Percentiles rank a stretch among this genome's conserved stretches.
Conservation (phyloP, 2,113 vertebrate species). For the Peucedramus taeniatus region DNA sequence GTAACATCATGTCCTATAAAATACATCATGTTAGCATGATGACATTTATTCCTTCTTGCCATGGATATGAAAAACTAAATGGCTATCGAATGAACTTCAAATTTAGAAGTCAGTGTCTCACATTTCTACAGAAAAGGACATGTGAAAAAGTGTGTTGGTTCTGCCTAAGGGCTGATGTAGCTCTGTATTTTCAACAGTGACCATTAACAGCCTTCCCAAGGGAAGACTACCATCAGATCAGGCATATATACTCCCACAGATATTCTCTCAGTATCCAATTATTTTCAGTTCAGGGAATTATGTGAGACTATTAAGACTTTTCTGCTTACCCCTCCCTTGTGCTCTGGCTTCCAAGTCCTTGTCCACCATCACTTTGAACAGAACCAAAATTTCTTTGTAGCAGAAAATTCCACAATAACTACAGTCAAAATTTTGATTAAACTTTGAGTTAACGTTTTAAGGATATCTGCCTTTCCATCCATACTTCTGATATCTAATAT, state of each 20-base stretch:
- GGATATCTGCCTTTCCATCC: neutral
- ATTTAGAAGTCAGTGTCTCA: neutral
- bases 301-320: neutral
- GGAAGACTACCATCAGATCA: neutral
- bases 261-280: neutral
- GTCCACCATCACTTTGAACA: neutral
- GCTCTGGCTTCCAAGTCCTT: neutral
- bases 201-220: neutral
- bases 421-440: neutral
- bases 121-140: neutral
- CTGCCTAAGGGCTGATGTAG: neutral
- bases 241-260: neutral
- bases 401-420: neutral
- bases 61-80: neutral
- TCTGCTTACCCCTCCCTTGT: neutral
- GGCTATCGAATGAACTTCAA: neutral
- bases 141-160: neutral
- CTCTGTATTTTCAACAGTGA: neutral
- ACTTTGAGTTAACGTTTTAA: neutral
- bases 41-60: neutral
- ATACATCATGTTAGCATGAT: neutral
- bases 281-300: neutral
- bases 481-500: neutral
- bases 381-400: neutral
- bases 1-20: neutral